Evolutionary conservation across 1,140 invertebrate species (phyloP).

Genomic region (Littorina saxatilis): DNA sequence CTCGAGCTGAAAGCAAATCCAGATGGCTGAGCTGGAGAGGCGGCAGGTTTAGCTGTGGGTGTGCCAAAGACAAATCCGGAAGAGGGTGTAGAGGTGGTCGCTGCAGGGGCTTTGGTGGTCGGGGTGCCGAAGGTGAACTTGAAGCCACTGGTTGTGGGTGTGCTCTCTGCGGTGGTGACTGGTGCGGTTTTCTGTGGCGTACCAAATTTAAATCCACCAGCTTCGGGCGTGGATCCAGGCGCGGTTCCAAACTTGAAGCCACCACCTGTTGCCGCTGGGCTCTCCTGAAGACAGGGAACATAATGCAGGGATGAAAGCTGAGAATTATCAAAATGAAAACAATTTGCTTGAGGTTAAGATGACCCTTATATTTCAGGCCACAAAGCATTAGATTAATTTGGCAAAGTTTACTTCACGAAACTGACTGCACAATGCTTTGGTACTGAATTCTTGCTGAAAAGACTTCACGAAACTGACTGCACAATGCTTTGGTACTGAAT

Average conservation of each 20-base stretch:
- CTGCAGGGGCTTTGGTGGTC: conserved; percentile 21
- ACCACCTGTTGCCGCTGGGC: conserved; percentile 9
- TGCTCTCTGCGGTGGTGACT: not conserved
- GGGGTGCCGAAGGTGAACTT: conserved; percentile 32
- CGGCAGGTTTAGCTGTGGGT: not conserved
- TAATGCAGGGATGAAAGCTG: too few relatives aligned
- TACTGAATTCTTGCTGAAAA: too few relatives aligned
- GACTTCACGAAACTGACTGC: too few relatives aligned
- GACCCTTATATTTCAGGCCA: too few relatives aligned
- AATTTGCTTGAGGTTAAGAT: too few relatives aligned
- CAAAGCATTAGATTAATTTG: too few relatives aligned
- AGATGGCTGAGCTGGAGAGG: conserved; percentile 11
- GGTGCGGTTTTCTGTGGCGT: conserved; percentile 16
- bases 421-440: too few relatives aligned
- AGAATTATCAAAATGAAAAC: too few relatives aligned
- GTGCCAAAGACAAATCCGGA: conserved; percentile 48
- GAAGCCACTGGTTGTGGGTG: conserved; percentile 1
- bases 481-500: too few relatives aligned
- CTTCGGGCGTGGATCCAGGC: conserved; percentile 28
- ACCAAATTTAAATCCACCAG: conserved; percentile 54
- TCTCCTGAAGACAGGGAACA: too few relatives aligned
- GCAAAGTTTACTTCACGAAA: too few relatives aligned
- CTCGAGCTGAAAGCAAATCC: conserved; percentile 10
- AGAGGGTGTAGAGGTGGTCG: not conserved
- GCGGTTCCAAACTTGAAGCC: conserved; percentile 53